Evolutionary conservation across 1,140 invertebrate genomes (phyloP).

Genomic region (Caenorhabditis latens): DNA sequence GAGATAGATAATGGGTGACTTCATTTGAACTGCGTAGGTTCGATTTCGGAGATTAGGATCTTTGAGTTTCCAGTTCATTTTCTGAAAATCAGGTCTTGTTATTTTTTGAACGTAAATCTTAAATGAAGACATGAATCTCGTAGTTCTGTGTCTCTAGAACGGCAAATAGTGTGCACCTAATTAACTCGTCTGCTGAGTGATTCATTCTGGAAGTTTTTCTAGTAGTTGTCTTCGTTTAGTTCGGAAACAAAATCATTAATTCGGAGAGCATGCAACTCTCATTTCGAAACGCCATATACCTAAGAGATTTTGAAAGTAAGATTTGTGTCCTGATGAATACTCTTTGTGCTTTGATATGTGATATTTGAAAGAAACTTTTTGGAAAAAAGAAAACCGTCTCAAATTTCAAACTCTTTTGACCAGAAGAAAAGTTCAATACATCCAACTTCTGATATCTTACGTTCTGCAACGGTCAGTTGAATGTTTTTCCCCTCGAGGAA

Average conservation of each 20-base stretch:
- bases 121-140: no score
- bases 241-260: no score
- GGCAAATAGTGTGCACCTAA: no score
- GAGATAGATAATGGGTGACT: not conserved
- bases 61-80: not conserved
- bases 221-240: no score
- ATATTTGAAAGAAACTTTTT: not conserved
- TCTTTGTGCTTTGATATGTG: not conserved
- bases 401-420: not conserved
- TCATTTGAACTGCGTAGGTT: constrained; percentile 10
- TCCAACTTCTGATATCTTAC: no score
- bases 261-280: no score
- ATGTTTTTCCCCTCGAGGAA: not conserved
- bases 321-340: not conserved
- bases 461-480: constrained; percentile 18
- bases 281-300: no score
- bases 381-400: not conserved
- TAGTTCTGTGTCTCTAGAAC: no score
- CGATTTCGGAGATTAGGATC: not conserved
- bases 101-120: no score
- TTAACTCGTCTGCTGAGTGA: no score
- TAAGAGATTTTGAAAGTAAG: no score
- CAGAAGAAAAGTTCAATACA: not conserved
- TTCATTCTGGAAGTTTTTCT: no score
- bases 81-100: not conserved